Evolutionary conservation across 2,888 invertebrate species (phyloP).

Genomic region (Phymatocera aterrima): DNA sequence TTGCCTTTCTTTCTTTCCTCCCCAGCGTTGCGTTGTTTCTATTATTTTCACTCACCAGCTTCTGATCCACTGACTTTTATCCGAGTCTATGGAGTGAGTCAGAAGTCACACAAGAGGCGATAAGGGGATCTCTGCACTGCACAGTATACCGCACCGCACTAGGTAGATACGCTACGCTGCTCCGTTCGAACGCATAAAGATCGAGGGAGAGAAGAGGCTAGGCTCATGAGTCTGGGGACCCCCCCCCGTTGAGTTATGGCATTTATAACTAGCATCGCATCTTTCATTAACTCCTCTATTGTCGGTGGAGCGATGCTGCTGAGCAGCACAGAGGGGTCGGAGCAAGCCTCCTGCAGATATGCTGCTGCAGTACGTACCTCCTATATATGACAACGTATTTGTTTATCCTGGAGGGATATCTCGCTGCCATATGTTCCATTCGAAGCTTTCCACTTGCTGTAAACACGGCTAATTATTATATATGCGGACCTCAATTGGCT

Average conservation of each 20-base stretch:
- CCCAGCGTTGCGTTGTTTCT: background rate
- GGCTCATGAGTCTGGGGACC: conserved; percentile 30
- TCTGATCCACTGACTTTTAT: conserved; percentile 2
- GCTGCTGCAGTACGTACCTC: too few relatives aligned
- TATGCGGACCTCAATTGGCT: conserved; percentile 1
- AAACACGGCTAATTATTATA: conserved; percentile 42
- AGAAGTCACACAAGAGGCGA: conserved; percentile 47
- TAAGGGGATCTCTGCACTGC: conserved; percentile 26
- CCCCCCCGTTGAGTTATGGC: conserved; percentile 59
- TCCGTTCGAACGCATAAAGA: conserved; percentile 35
- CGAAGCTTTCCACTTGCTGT: conserved; percentile 7
- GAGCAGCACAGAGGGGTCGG: conserved; percentile 30
- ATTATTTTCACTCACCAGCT: conserved; percentile 3
- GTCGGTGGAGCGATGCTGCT: conserved; percentile 52
- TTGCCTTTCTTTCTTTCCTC: background rate
- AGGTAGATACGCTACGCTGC: too few relatives aligned
- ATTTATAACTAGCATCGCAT: conserved; percentile 66
- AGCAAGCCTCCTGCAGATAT: conserved; percentile 44
- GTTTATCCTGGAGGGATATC: conserved; percentile 59
- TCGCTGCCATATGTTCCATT: conserved; percentile 60
- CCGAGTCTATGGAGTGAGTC: conserved; percentile 24
- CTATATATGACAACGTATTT: conserved; percentile 59
- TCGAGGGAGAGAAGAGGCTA: conserved; percentile 39
- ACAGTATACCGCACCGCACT: too few relatives aligned
- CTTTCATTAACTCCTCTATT: conserved; percentile 67